These are phyloP conservation scores for Drosophila conformis DNA, from an alignment of 2,888 invertebrate species.

Conservation along the genomic window DNA sequence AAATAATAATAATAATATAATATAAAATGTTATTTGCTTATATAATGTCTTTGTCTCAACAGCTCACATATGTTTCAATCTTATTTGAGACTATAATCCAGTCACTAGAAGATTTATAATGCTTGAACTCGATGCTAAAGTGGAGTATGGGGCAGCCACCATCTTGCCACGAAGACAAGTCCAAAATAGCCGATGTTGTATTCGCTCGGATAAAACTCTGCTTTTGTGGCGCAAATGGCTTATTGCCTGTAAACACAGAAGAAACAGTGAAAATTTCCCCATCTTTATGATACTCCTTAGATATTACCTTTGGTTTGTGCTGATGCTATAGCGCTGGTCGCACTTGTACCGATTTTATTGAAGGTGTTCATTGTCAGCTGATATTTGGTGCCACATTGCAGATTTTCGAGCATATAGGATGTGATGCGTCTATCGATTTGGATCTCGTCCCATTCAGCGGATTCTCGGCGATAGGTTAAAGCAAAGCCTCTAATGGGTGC, in stretches of 20 bases:
- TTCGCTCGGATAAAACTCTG: conserved; percentile 91
- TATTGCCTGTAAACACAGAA: conserved; percentile 74
- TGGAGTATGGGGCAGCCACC: conserved; percentile 92
- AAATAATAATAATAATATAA: too few relatives aligned
- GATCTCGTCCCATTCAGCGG: conserved; percentile 87
- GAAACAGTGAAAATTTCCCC: too few relatives aligned
- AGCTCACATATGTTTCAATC: conserved; percentile 85
- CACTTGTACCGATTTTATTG: conserved; percentile 91
- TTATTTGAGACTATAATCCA: conserved; percentile 86
- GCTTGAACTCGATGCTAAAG: conserved; percentile 86
- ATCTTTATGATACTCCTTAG: background rate
- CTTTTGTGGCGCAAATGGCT: conserved; percentile 89
- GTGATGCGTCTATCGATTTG: conserved; percentile 86
- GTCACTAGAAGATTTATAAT: conserved; percentile 78
- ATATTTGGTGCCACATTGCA: conserved; percentile 92
- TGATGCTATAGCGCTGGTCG: conserved; percentile 88
- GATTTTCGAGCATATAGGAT: conserved; percentile 89
- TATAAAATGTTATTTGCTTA: background rate
- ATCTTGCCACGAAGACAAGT: conserved; percentile 92
- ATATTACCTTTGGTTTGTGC: conserved; percentile 90
- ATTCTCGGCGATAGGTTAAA: conserved; percentile 86
- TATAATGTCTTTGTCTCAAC: background rate
- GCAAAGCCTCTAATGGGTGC: conserved; percentile 86
- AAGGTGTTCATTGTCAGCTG: conserved; percentile 90
- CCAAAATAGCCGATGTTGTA: conserved; percentile 90